These are phyloP conservation scores for Xylophagus ater DNA, from an alignment of 2,888 invertebrate genomes.

Conservation along the genomic window DNA sequence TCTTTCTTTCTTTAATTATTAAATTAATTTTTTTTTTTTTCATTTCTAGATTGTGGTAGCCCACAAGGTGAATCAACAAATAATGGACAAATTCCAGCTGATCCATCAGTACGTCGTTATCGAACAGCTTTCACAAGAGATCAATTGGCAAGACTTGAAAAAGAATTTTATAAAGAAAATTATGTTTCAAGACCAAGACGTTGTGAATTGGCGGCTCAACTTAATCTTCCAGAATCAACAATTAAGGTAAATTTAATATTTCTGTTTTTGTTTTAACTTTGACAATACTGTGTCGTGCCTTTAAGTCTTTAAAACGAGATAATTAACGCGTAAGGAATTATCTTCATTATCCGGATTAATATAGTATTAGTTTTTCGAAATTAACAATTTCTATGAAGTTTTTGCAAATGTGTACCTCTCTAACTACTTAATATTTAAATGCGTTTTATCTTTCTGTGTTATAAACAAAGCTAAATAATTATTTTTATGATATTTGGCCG, in stretches of 20 bases:
- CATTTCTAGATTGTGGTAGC: slow-evolving; percentile 39
- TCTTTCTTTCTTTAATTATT: neutral
- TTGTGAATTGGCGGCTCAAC: slow-evolving; percentile 86
- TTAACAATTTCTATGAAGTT: too few relatives aligned
- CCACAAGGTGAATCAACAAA: slow-evolving; percentile 31
- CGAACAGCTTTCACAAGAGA: slow-evolving; percentile 95
- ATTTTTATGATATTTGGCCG: neutral
- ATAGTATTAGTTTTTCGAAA: too few relatives aligned
- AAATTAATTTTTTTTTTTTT: slow-evolving; percentile 6
- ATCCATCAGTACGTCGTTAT: slow-evolving; percentile 73
- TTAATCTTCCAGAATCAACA: slow-evolving; percentile 91
- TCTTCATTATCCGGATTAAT: too few relatives aligned
- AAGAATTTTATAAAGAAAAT: slow-evolving; percentile 94
- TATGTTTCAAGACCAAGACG: slow-evolving; percentile 92
- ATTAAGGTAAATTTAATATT: slow-evolving; percentile 67
- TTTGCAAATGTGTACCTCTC: too few relatives aligned
- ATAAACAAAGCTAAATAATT: too few relatives aligned
- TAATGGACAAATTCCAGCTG: slow-evolving; percentile 36
- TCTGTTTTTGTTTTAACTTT: slow-evolving; percentile 16
- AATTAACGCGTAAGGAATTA: too few relatives aligned
- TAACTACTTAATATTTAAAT: too few relatives aligned
- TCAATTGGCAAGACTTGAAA: slow-evolving; percentile 82
- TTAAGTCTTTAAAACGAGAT: too few relatives aligned
- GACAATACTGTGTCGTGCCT: too few relatives aligned
- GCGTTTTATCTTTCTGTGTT: too few relatives aligned